Base-by-base conservation (phyloP, 2,888 invertebrate species). In the Cremastinae sp. region DNA sequence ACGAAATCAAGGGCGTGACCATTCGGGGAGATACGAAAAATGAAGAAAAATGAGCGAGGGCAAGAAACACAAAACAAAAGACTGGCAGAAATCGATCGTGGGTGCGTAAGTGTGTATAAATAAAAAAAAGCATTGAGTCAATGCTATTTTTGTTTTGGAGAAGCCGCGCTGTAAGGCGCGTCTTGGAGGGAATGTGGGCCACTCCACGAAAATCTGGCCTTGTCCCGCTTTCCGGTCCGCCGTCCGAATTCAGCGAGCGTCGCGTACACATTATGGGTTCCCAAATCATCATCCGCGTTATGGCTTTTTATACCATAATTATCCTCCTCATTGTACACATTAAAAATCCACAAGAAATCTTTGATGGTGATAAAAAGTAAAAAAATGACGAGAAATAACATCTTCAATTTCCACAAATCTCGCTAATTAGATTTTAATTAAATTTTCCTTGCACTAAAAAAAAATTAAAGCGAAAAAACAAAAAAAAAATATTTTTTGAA, bases 201-300 rank as follows among this genome's bases (percentile, higher is more conserved):
- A 64, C 70, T 64, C 73, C 74, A 81, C 79, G 77, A 84, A 83
- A 83, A 80, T 56, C 74, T 76, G 72, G 74, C 86, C 86, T 84
- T 86, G 86, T 83, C 83, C 84, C 75, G 80, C 76, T 84, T 86
- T 56, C 58, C 54, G 62, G 38, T 43, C 38, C 43, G 53, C 41
- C 34, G 38, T n/a, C 36, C 16, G 53, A 72, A 58, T 43, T 59
- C 38, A 41, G 28, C 66, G 16, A 22, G 10, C 5, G 38, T 53
- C 54, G 47, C 28, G 47, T 18, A 36, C 41, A 9, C 16, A 9
- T 65, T 43, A 43, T 12, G 18, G 53, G 53, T n/a, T 54, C 43
- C 58, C 59, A 34, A n/a, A n/a, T n/a, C 18, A 28, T 51, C 16
- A 18, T 14, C 9, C n/a, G 20, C 51, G 0, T 51, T 8, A 51